Percentiles rank a stretch among this genome's conserved stretches.
phyloP scores from a whole-genome alignment of 2,113 vertebrate species.

The Hippocampus zosterae region DNA sequence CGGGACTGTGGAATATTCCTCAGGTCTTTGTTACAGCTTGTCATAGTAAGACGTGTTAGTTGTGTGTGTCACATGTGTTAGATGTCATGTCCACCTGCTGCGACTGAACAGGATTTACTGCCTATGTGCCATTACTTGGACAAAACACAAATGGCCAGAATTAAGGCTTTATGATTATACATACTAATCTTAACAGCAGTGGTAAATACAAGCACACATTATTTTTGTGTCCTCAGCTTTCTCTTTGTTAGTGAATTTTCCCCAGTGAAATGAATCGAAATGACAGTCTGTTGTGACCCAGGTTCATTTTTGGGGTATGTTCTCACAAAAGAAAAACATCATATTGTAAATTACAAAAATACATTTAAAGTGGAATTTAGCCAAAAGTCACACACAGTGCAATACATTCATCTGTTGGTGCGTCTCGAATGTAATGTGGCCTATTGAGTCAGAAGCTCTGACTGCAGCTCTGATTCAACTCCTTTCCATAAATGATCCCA shows the following conservation, averaged over 20 bases:
- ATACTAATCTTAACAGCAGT: neutral
- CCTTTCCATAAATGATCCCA: too few relatives aligned
- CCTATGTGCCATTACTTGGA: neutral
- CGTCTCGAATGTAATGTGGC: too few relatives aligned
- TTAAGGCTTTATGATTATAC: neutral
- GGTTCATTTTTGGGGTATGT: too few relatives aligned
- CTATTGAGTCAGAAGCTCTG: too few relatives aligned
- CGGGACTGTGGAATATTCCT: constrained; percentile 26
- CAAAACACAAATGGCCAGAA: neutral
- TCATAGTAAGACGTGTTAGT: constrained; percentile 28
- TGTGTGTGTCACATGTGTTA: constrained; percentile 14
- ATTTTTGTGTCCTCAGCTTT: neutral
- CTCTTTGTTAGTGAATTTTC: too few relatives aligned
- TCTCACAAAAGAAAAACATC: too few relatives aligned
- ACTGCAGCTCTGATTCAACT: too few relatives aligned
- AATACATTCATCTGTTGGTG: too few relatives aligned
- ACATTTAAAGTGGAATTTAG: too few relatives aligned
- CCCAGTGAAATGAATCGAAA: too few relatives aligned
- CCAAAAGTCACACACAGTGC: too few relatives aligned
- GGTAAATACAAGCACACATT: neutral
- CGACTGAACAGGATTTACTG: neutral
- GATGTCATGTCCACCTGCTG: constrained; percentile 12
- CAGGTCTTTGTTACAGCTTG: constrained; percentile 32
- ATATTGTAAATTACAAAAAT: too few relatives aligned
- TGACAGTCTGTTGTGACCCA: neutral